Percentiles rank a stretch among this genome's conserved stretches.
These are phyloP conservation scores for Pteromalus puparum DNA, from an alignment of 1,140 invertebrate genomes.

Conservation along the genomic window DNA sequence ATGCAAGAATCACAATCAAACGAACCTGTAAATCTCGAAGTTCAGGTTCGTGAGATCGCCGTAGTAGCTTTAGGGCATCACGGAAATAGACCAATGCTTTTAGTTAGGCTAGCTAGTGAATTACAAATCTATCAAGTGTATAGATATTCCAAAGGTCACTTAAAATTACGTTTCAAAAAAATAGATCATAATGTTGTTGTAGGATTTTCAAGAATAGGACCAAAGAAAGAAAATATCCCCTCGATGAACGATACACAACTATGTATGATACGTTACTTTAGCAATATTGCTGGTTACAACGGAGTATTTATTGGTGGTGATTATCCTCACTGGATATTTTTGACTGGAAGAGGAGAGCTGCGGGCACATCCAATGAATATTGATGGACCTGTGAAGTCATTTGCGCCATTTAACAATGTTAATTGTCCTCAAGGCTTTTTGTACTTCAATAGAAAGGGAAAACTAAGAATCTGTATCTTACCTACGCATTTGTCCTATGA, in stretches of 20 bases:
- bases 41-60: constrained; percentile 85
- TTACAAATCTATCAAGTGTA: constrained; percentile 95
- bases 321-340: constrained; percentile 92
- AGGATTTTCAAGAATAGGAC: constrained; percentile 68
- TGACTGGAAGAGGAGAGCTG: constrained; percentile 92
- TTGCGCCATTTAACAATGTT: constrained; percentile 97
- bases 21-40: constrained; percentile 70
- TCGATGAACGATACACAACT: constrained; percentile 67
- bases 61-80: constrained; percentile 90
- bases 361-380: constrained; percentile 93
- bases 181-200: constrained; percentile 83
- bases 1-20: constrained; percentile 72
- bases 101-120: constrained; percentile 88
- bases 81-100: constrained; percentile 86
- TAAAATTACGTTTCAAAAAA: constrained; percentile 92
- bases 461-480: constrained; percentile 92
- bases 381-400: constrained; percentile 88
- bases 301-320: constrained; percentile 95
- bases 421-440: constrained; percentile 98
- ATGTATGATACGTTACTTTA: constrained; percentile 86
- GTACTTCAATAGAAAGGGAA: constrained; percentile 94
- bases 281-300: constrained; percentile 92
- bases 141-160: constrained; percentile 88
- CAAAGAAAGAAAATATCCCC: constrained; percentile 67
- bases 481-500: constrained; percentile 97